Base-by-base conservation (phyloP, 2,797 vertebrate genomes). In the Neopelma chrysocephalum region DNA sequence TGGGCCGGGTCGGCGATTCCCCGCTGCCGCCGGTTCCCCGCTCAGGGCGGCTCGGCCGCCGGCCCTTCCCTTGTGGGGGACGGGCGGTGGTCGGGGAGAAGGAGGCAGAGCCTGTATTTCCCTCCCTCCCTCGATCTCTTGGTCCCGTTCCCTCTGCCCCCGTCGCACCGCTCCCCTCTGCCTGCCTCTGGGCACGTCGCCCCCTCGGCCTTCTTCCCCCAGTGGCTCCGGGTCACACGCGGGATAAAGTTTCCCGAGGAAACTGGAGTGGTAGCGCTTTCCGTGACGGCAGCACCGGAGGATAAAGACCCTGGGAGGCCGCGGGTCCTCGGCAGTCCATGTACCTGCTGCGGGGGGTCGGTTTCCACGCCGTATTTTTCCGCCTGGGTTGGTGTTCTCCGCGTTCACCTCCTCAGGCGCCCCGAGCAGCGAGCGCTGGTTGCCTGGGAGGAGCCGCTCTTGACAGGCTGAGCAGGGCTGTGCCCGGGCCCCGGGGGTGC, bases 401-500 rank as follows among this genome's bases (percentile, higher is more conserved):
- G 9, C 45, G 5, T 12, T n/a, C 11, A 10, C 19, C n/a, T 60
- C 62, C 57, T 53, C 50, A 7, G 50, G 27, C 50, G 27, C 43
- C 15, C 7, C 47, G 54, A 66, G 87, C 76, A 15, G 73, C 57
- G 11, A 54, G 68, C 42, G 53, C 68, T 2, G 65, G 93, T 94
- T 96, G 90, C 96, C 88, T 15, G 51, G 96, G 82, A 86, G 75
- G 70, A 62, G 76, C 42, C 20, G 61, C 69, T 25, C 47, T 14
- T 3, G 22, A 5, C 43, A 10, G 47, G 58, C 75, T 17, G 6
- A 18, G 19, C 56, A 3, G 40, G 9, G 61, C 68, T 2, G 11
- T 7, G 43, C 54, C 31, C 80, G 8, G 53, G 25, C 58, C 82
- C 60, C 47, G n/a, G 51, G 56, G 43, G 62, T 48, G 70, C 29